Evolutionary conservation across 2,113 vertebrate species (phyloP).

Genomic region (Nymphicus hollandicus): DNA sequence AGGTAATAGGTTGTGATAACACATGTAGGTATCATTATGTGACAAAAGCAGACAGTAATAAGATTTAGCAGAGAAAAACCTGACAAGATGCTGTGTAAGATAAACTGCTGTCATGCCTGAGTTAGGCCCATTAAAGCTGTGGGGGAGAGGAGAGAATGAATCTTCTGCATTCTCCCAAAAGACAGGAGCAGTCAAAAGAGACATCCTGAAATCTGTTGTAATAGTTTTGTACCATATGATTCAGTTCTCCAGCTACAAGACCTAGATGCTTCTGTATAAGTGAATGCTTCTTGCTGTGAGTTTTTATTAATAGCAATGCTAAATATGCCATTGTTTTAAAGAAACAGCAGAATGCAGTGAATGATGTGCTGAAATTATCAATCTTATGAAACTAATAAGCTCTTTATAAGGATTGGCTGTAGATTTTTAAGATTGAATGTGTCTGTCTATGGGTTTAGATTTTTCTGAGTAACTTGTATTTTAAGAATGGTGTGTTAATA

Average conservation of each 20-base stretch:
- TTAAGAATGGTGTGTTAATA: neutral
- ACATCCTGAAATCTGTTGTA: neutral
- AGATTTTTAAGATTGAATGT: neutral
- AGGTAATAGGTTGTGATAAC: neutral
- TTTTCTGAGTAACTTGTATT: neutral
- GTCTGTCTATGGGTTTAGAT: neutral
- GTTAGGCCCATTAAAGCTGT: neutral
- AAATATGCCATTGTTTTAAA: neutral
- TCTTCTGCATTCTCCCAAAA: neutral
- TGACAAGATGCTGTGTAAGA: neutral
- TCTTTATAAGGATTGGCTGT: neutral
- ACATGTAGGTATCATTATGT: neutral
- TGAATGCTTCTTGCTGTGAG: neutral
- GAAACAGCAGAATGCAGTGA: neutral
- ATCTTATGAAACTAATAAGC: neutral
- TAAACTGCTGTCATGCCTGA: neutral
- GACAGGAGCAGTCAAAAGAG: neutral
- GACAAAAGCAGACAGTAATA: neutral
- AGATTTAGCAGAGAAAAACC: neutral
- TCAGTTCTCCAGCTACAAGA: neutral
- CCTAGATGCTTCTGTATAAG: neutral
- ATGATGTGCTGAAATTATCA: neutral
- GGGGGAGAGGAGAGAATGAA: neutral
- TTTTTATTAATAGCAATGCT: neutral
- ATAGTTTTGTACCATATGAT: neutral